Conservation (phyloP, 2,113 vertebrate species). For the Tringa solitaria region DNA sequence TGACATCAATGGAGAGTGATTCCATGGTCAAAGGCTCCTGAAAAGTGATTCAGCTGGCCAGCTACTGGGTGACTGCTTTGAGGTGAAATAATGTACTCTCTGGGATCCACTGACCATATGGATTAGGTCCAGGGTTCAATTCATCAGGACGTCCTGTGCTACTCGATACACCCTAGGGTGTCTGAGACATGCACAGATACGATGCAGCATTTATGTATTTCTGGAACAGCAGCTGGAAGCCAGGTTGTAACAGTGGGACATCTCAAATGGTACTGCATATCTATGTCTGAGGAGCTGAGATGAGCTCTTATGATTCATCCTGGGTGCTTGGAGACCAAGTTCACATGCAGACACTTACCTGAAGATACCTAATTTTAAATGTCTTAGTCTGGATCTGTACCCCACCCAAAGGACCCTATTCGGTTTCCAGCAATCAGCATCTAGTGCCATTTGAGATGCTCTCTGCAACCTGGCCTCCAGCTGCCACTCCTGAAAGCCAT, state of each 20-base stretch:
- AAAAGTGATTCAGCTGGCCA: neutral
- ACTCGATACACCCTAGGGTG: neutral
- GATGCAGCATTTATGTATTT: neutral
- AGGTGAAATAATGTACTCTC: neutral
- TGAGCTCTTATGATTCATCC: neutral
- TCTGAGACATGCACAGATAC: neutral
- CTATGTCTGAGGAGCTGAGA: neutral
- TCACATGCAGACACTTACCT: neutral
- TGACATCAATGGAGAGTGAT: neutral
- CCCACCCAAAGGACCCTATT: neutral
- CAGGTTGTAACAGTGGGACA: neutral
- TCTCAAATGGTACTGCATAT: neutral
- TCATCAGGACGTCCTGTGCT: neutral
- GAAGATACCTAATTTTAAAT: neutral
- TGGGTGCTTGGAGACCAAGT: neutral
- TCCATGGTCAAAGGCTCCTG: rapidly evolving
- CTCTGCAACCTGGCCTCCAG: neutral
- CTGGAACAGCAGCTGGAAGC: neutral
- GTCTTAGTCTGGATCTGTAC: neutral
- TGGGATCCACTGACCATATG: neutral
- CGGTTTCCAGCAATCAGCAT: neutral
- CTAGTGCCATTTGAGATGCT: neutral
- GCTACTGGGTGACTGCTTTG: rapidly evolving
- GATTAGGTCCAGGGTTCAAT: neutral
- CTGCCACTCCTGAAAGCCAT: neutral